A percentile compares a stretch with the other conserved stretches of the same genome.
Conservation (phyloP, 2,113 vertebrate species). For the pig (Sus scrofa) region T2T-Sscrofa CM000828.6:53320501-53321000, state of each 20-base stretch:
- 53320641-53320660: neutral
- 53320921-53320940: too few species aligned
- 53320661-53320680: neutral
- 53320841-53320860: neutral
- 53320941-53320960: too few species aligned
- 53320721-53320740: constrained; percentile 20
- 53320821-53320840: neutral
- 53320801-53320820: neutral
- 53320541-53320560: neutral
- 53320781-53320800: neutral
- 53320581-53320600: neutral
- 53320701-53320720: constrained; percentile 11
- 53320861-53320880: too few species aligned
- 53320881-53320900: too few species aligned
- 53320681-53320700: neutral
- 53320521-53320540: neutral
- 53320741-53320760: neutral
- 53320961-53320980: too few species aligned
- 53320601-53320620: neutral
- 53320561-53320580: neutral
- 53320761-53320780: neutral
- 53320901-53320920: too few species aligned
- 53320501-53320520: neutral
- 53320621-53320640: neutral
- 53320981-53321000: constrained; percentile 13